A percentile compares a stretch with the other conserved stretches of the same genome.
Conservation (phyloP, 2,797 vertebrate species). For the Micropoecilia bifurca region DNA sequence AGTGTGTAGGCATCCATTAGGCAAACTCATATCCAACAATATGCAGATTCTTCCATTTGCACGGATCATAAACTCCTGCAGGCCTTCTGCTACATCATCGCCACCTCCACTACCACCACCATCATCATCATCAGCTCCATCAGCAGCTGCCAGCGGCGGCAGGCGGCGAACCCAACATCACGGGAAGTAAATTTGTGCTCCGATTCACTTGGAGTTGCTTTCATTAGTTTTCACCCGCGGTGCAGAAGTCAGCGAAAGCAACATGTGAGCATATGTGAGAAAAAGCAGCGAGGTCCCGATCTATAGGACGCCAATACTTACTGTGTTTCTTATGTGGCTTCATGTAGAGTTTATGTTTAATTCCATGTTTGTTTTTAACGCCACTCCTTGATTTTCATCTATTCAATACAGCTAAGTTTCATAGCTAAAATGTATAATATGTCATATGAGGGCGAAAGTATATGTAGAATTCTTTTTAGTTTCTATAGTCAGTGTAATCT, state of each 20-base stretch:
- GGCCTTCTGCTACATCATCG: constrained; percentile 72
- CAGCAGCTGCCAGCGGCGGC: constrained; percentile 55
- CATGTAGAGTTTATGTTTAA: neutral
- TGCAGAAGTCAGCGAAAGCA: constrained; percentile 62
- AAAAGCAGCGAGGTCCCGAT: constrained; percentile 20
- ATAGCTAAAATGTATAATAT: neutral
- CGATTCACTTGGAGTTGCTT: constrained; percentile 71
- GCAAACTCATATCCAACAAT: constrained; percentile 77
- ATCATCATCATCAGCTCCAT: constrained; percentile 55
- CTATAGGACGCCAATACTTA: neutral
- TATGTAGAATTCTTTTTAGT: neutral
- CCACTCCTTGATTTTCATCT: neutral
- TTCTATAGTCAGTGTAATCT: neutral
- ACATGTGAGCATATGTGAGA: constrained; percentile 41
- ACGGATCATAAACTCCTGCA: constrained; percentile 83
- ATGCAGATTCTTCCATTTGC: constrained; percentile 82
- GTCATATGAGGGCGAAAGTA: neutral
- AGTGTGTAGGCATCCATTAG: constrained; percentile 79
- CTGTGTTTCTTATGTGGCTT: neutral
- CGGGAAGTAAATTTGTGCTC: constrained; percentile 77
- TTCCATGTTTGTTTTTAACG: neutral
- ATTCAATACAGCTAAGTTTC: neutral
- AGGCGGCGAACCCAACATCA: constrained; percentile 70
- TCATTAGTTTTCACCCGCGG: constrained; percentile 76
- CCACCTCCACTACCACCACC: constrained; percentile 29